Conservation (phyloP, 2,113 vertebrate genomes). For the Polypterus senegalus region DNA sequence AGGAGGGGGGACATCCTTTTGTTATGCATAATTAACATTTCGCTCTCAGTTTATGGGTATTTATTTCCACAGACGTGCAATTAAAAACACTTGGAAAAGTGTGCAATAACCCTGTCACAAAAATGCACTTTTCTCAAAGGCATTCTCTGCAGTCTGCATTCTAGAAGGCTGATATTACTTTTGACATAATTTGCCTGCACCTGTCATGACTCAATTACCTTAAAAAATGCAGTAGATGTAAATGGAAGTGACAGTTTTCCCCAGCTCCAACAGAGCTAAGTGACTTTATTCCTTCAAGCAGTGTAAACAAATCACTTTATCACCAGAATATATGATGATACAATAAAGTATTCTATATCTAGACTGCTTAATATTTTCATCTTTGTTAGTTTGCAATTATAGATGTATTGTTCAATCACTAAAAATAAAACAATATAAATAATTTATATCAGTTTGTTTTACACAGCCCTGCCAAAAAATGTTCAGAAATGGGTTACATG, state of each 20-base stretch:
- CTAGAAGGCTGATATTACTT: conserved; percentile 18
- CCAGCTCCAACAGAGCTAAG: conserved; percentile 13
- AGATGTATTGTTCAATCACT: no score
- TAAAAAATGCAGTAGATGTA: conserved; percentile 22
- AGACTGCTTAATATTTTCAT: no score
- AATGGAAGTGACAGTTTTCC: conserved; percentile 18
- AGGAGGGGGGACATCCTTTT: conserved; percentile 8
- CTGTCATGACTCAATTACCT: conserved; percentile 24
- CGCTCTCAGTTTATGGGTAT: conserved; percentile 11
- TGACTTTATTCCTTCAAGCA: neutral
- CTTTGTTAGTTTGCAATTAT: no score
- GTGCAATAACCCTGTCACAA: conserved; percentile 21
- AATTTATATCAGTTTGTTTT: no score
- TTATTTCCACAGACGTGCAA: conserved; percentile 30
- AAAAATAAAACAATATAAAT: no score
- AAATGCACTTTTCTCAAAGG: conserved; percentile 11
- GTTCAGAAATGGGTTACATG: no score
- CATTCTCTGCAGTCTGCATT: conserved; percentile 18
- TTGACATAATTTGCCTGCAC: conserved; percentile 27
- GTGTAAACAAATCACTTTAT: neutral
- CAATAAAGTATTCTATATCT: neutral
- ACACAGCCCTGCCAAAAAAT: no score
- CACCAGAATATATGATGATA: neutral
- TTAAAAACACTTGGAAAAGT: conserved; percentile 24
- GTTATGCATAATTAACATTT: conserved; percentile 11